Conservation (phyloP, 2,888 invertebrate genomes). For the Agrilus biguttatus region DNA sequence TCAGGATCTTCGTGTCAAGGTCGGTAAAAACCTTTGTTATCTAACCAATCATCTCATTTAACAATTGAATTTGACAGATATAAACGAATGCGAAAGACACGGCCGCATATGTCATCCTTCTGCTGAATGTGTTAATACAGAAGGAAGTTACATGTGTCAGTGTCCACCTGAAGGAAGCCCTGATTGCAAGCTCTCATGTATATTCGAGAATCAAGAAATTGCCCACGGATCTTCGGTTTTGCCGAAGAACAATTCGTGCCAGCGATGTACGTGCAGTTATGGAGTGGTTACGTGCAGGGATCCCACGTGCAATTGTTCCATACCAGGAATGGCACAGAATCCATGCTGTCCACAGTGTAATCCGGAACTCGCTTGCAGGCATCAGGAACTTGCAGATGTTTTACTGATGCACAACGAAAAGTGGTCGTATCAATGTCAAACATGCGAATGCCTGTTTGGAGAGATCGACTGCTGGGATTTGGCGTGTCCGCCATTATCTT, state of each 20-base stretch:
- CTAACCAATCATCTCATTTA: neutral
- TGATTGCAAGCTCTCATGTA: slow-evolving; percentile 58
- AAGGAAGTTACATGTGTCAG: slow-evolving; percentile 65
- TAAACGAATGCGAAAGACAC: slow-evolving; percentile 67
- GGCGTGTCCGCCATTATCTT: slow-evolving; percentile 60
- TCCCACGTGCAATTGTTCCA: slow-evolving; percentile 53
- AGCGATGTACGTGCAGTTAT: slow-evolving; percentile 36
- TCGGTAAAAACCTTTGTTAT: slow-evolving; percentile 22
- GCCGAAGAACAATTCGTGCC: slow-evolving; percentile 33
- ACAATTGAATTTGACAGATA: slow-evolving; percentile 40
- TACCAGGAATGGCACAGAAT: slow-evolving; percentile 34
- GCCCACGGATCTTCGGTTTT: slow-evolving; percentile 40
- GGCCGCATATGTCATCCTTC: slow-evolving; percentile 67
- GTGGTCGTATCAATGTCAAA: slow-evolving; percentile 86
- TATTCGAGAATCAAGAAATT: slow-evolving; percentile 52
- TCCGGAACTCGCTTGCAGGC: slow-evolving; percentile 55
- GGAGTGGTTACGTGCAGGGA: slow-evolving; percentile 56
- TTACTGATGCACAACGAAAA: slow-evolving; percentile 67
- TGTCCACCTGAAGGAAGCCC: slow-evolving; percentile 40
- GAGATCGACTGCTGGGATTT: slow-evolving; percentile 83
- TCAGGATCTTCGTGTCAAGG: slow-evolving; percentile 53
- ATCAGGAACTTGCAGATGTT: slow-evolving; percentile 65
- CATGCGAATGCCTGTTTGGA: slow-evolving; percentile 81
- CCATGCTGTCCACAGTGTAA: slow-evolving; percentile 75
- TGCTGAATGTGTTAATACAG: slow-evolving; percentile 64